Evolutionary conservation across 2,888 invertebrate genomes (phyloP), one percentile per base, ranked within the genome.

Genomic region (Eupsilia transversa): DNA sequence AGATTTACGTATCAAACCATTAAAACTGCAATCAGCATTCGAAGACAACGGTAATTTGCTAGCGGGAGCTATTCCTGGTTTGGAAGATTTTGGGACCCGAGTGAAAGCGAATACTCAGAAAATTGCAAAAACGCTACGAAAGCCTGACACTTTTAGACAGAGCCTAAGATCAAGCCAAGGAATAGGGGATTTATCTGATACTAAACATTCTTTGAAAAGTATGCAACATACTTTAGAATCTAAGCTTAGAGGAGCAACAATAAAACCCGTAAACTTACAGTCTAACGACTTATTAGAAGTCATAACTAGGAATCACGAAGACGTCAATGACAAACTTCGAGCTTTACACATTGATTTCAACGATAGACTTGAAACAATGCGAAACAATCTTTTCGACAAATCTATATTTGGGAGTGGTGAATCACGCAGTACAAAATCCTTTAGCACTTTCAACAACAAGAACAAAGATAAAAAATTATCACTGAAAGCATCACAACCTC

Each of bases 281-380:
- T 88, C 91, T 3, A 82, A 91, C n/a, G 87, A 92, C 57, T 79
- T 95, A 68, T 79, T 94, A 30, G 91, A 93, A 73, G 81, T 83
- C n/a, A 82, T 94, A 63, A 82, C 91, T 33, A 89, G 85, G 80
- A 89, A 86, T 66, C 91, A 90, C 56, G 91, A 92, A 74, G 93
- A 95, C 57, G 80, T 94, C 1, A 92, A 89, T 82, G 94, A 95
- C 71, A 95, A 93, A 85, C 80, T 96, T 20, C 90, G 91, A 87
- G 91, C 91, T 33, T 85, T 95, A 57, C 94, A 93, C 67, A 86
- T 88, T 35, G 94, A 95, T 86, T 89, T 95, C 7, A 93, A 92
- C 80, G 94, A 94, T 74, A 91, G 93, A 43, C 81, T 95, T 64
- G 89, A 91, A 79, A 87, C 93, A 38, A 85, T 94, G 77, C 93